Conservation (phyloP, 1,140 invertebrate species). For the Stegodyphus dumicola region DNA sequence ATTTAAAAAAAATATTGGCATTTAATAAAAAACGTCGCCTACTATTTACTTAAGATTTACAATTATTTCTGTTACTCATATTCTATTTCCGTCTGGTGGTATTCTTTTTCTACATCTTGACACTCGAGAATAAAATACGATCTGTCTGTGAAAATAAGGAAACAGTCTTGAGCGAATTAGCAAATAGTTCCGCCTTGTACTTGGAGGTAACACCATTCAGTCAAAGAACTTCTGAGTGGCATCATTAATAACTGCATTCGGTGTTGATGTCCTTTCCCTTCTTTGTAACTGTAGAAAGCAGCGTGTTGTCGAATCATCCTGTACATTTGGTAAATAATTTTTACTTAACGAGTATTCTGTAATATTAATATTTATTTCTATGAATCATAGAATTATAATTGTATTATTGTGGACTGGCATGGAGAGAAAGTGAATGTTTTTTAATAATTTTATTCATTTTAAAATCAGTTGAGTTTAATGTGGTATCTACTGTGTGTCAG, state of each 20-base stretch:
- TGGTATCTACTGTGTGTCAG: background rate
- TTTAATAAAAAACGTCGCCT: too few species aligned
- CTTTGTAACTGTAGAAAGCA: slow-evolving; percentile 8
- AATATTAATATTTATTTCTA: background rate
- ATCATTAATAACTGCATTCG: slow-evolving; percentile 6
- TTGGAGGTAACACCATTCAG: slow-evolving; percentile 37
- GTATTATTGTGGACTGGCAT: background rate
- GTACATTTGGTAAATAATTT: background rate
- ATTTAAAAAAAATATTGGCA: too few species aligned
- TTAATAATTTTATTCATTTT: background rate
- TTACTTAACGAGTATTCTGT: background rate
- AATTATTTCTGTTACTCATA: too few species aligned
- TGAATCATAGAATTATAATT: background rate
- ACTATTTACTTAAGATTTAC: too few species aligned
- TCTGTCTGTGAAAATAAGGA: too few species aligned
- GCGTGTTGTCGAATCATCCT: background rate
- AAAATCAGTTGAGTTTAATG: background rate
- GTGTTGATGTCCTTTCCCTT: slow-evolving; percentile 25
- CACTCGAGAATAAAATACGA: too few species aligned
- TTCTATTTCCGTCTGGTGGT: too few species aligned
- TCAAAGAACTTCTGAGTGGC: background rate
- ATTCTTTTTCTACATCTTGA: too few species aligned
- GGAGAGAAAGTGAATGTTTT: background rate
- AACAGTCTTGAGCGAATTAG: too few species aligned
- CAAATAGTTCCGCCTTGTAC: background rate